phyloP scores from a whole-genome alignment of 2,113 vertebrate species.

The Aleadryas rufinucha region DNA sequence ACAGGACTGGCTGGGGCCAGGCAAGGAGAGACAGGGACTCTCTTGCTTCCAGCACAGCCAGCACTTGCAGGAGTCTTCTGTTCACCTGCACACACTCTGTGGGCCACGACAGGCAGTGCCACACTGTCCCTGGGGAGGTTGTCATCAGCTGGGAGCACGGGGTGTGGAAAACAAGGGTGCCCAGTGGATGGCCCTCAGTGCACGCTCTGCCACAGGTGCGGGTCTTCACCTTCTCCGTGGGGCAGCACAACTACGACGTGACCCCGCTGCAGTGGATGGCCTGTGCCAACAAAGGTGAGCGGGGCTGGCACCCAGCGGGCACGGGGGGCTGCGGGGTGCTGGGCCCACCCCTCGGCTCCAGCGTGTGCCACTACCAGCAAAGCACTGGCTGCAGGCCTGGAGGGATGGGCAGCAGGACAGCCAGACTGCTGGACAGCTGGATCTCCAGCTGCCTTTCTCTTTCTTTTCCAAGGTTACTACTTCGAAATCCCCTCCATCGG shows the following conservation, averaged over 20 bases:
- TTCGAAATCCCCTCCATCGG: constrained; percentile 99
- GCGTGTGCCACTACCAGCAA: accelerated
- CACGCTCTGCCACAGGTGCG: constrained; percentile 65
- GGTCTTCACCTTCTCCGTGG: constrained; percentile 98
- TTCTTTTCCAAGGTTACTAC: constrained; percentile 87
- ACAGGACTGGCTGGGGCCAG: neutral
- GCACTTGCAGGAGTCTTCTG: neutral
- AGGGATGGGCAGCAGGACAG: neutral
- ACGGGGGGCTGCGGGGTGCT: accelerated
- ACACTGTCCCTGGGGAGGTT: neutral
- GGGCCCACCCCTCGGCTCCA: neutral
- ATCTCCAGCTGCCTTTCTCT: neutral
- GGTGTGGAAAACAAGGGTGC: neutral
- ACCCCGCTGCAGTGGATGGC: constrained; percentile 99
- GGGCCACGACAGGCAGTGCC: neutral
- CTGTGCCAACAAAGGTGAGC: constrained; percentile 94
- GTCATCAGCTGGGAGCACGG: accelerated
- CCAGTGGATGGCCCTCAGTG: accelerated
- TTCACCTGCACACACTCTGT: accelerated
- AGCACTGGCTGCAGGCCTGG: neutral
- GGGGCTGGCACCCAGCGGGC: neutral
- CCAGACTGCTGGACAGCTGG: neutral
- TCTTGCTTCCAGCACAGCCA: neutral
- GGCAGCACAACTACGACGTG: constrained; percentile 98
- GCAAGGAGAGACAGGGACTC: neutral